Conservation (phyloP, 2,113 vertebrate species). For the Coreoperca whiteheadi region DNA sequence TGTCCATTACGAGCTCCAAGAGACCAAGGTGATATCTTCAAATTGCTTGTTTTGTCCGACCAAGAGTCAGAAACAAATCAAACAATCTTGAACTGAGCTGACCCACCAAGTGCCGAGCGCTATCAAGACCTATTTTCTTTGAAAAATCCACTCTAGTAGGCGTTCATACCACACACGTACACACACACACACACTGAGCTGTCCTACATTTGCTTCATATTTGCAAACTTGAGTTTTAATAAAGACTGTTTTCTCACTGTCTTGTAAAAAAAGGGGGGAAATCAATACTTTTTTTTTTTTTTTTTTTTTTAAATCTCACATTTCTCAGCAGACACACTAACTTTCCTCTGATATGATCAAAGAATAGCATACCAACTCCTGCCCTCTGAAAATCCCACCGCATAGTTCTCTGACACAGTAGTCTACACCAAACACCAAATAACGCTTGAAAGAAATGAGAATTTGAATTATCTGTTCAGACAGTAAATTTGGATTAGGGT, state of each 20-base stretch:
- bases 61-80: background rate
- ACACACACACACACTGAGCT: conserved; percentile 21
- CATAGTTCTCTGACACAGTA: conserved; percentile 51
- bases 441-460: conserved; percentile 47
- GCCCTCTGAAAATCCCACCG: conserved; percentile 8
- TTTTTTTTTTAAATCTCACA: conserved; percentile 24
- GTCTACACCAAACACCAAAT: conserved; percentile 56
- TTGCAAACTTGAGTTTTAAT: conserved; percentile 27
- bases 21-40: background rate
- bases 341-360: conserved; percentile 41
- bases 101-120: background rate
- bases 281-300: no score
- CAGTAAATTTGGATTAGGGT: conserved; percentile 73
- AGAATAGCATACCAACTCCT: conserved; percentile 38
- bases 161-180: conserved; percentile 11
- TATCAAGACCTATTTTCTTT: background rate
- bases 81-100: background rate
- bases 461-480: conserved; percentile 71
- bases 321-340: conserved; percentile 26
- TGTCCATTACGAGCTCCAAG: background rate
- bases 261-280: background rate
- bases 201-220: conserved; percentile 12
- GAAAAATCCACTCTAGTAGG: background rate
- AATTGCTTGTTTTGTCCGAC: background rate
- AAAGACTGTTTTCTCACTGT: conserved; percentile 23